Conservation (phyloP, 2,113 vertebrate species). For the Uria lomvia region DNA sequence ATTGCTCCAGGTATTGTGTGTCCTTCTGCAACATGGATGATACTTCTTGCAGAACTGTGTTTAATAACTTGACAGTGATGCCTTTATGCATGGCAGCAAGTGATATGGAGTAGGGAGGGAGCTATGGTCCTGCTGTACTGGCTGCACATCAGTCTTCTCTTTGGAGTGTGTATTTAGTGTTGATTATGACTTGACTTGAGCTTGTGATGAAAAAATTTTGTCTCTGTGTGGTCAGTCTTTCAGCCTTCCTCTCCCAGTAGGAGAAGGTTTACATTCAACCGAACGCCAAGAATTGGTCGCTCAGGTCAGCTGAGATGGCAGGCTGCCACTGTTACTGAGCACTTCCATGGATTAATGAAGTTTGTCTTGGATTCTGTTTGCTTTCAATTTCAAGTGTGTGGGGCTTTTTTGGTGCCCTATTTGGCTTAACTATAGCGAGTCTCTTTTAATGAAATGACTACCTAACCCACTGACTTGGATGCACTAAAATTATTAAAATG, state of each 20-base stretch:
- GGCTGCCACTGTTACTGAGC: background rate
- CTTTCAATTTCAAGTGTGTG: background rate
- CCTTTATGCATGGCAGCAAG: background rate
- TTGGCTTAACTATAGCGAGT: background rate
- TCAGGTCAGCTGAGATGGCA: background rate
- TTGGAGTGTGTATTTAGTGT: background rate
- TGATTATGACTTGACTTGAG: background rate
- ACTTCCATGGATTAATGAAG: background rate
- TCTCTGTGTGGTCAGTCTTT: background rate
- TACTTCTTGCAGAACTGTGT: background rate
- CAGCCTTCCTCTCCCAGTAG: background rate
- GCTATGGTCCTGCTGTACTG: background rate
- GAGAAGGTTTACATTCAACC: background rate
- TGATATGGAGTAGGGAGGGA: background rate
- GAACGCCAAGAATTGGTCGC: background rate
- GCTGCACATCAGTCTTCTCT: background rate
- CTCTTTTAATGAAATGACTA: background rate
- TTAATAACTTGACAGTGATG: background rate
- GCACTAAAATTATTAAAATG: background rate
- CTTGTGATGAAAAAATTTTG: background rate
- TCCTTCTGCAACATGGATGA: background rate
- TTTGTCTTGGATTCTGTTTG: background rate
- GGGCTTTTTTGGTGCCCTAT: background rate
- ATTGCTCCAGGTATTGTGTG: conserved; percentile 71
- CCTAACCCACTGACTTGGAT: background rate